Evolutionary conservation across 2,888 invertebrate species (phyloP).

Genomic region (Eurytoma californica): DNA sequence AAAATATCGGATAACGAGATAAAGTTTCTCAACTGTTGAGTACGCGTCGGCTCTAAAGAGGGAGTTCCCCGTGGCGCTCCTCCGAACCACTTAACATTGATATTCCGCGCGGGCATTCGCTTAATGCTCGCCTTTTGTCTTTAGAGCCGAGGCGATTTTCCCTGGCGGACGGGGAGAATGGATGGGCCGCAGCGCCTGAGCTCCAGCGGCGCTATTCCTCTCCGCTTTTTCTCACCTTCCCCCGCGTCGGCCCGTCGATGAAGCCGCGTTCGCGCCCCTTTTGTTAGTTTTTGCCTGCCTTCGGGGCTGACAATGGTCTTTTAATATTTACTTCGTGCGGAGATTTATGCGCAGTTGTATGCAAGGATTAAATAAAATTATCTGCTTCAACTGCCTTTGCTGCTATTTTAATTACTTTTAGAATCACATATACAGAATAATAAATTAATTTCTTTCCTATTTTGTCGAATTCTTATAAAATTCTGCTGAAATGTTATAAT

Average conservation of each 20-base stretch:
- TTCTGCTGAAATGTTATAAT: too few species aligned
- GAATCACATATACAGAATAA: too few species aligned
- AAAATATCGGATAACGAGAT: slow-evolving; percentile 56
- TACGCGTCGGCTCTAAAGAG: slow-evolving; percentile 20
- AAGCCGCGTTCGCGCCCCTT: neutral
- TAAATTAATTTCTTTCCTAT: too few species aligned
- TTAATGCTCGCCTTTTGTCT: slow-evolving; percentile 68
- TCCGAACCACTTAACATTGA: slow-evolving; percentile 60
- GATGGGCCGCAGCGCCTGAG: slow-evolving; percentile 54
- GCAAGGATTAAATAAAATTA: neutral
- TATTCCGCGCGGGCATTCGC: slow-evolving; percentile 64
- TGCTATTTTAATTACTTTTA: too few species aligned
- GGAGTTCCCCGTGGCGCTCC: neutral
- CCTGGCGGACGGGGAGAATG: slow-evolving; percentile 54
- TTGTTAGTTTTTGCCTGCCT: neutral
- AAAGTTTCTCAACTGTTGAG: slow-evolving; percentile 46
- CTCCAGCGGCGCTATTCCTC: neutral
- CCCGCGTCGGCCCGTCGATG: neutral
- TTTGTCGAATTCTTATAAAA: too few species aligned
- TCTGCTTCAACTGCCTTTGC: too few species aligned
- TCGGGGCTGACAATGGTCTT: neutral
- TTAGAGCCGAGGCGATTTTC: slow-evolving; percentile 58
- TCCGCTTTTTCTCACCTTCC: neutral
- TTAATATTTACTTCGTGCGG: too few species aligned
- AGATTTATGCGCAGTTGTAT: too few species aligned